Base-by-base conservation (phyloP, 2,888 invertebrate genomes). In the Drosophila yooni region DNA sequence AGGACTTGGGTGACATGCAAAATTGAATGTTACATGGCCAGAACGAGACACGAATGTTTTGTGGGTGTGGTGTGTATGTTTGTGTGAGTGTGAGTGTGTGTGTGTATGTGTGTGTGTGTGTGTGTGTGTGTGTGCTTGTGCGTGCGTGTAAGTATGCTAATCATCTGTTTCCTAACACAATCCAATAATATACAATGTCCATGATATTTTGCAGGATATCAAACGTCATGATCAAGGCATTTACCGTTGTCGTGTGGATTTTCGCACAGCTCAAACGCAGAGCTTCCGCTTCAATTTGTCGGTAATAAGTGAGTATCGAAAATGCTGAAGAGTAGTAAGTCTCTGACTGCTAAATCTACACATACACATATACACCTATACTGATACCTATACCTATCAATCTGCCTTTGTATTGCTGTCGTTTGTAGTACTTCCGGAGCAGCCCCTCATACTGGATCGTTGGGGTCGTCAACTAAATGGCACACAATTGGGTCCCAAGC, bases 161-260 rank as follows among this genome's bases (percentile, higher is more conserved):
- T 88, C 71, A 82, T 70, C 70, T 84, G 77, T 82, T 82, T 79
- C 73, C 88, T 64, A 71, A 36, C 15, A 68, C 68, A 54, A 38
- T 11, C 27, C 15, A 78, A 64, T 83, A 81, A 81, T 81, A 68
- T 60, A 60, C 34, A 34, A 40, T 29, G 60, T 56, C 40, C 73
- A 57, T 66, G 58, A 29, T 59, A 72, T 74, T 80, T 85, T 91
- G 27, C 90, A 95, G 74, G 97, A 97, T 94, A 96, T 98, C 91
- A 96, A 97, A 94, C 95, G 97, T 54, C 96, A 96, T 91, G 98
- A 98, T 93, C 97, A 98, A 93, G 97, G 97, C 90, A 95, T 97
- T 84, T 98, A 98, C 94, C 95, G 98, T 77, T 98, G 98, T 93
- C 94, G 98, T 76, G 97, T 98, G 82, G 98, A 98, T 94, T 98